Evolutionary conservation across 2,888 invertebrate species (phyloP).

Genomic region (Leucozona laternaria): DNA sequence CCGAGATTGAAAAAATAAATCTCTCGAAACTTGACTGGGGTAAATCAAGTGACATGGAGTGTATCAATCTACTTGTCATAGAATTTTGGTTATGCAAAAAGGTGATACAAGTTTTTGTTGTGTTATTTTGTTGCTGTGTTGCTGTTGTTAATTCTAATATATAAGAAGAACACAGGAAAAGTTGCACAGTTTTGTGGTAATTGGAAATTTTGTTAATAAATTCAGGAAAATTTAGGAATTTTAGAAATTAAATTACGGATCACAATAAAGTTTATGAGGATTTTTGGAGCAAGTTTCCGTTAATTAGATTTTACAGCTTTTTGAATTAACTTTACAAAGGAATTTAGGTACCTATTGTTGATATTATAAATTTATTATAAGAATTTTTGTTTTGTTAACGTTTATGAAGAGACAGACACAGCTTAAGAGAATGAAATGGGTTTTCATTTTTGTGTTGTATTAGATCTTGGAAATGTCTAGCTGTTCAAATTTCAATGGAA

Average conservation of each 20-base stretch:
- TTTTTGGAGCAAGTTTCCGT: slow-evolving; percentile 10
- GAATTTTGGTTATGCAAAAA: slow-evolving; percentile 21
- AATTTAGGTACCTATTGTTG: slow-evolving; percentile 14
- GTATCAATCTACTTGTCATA: slow-evolving; percentile 19
- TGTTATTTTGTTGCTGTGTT: slow-evolving; percentile 20
- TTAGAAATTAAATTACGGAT: slow-evolving; percentile 48
- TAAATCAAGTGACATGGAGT: neutral
- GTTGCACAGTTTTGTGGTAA: slow-evolving; percentile 54
- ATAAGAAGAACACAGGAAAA: slow-evolving; percentile 8
- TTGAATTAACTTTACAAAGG: neutral
- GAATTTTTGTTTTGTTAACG: neutral
- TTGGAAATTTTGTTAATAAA: slow-evolving; percentile 64
- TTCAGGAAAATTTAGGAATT: slow-evolving; percentile 51
- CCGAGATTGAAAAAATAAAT: too few species aligned
- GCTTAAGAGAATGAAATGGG: too few species aligned
- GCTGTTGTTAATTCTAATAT: neutral
- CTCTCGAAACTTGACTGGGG: neutral
- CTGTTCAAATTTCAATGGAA: too few species aligned
- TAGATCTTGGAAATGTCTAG: too few species aligned
- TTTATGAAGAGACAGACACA: neutral
- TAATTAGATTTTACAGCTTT: slow-evolving; percentile 41
- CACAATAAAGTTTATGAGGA: slow-evolving; percentile 35
- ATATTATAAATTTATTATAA: neutral
- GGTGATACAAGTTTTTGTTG: slow-evolving; percentile 26
- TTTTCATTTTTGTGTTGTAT: too few species aligned